These are phyloP conservation scores for Pedionomus torquatus DNA, from an alignment of 2,113 vertebrate species.

Conservation along the genomic window DNA sequence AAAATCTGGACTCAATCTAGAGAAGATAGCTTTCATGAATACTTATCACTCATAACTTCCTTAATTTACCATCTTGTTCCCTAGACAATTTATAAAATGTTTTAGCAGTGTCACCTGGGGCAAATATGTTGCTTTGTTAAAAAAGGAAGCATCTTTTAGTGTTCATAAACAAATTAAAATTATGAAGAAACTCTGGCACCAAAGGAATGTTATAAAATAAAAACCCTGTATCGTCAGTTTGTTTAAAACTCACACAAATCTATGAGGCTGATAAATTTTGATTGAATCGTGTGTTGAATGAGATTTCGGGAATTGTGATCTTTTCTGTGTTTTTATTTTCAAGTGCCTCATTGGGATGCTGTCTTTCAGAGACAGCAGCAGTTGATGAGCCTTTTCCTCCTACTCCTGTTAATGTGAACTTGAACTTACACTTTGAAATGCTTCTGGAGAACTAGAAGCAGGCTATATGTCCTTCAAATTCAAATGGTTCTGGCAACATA, in stretches of 20 bases:
- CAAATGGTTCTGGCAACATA: background rate
- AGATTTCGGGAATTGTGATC: background rate
- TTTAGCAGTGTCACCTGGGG: background rate
- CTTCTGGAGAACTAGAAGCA: background rate
- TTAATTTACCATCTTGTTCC: background rate
- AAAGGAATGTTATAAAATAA: background rate
- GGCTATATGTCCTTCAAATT: background rate
- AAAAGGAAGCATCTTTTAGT: background rate
- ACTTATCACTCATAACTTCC: background rate
- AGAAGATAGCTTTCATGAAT: constrained; percentile 34
- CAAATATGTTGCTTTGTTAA: constrained; percentile 13
- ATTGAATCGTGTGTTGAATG: background rate
- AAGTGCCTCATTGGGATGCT: background rate
- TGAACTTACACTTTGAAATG: background rate
- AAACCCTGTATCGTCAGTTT: background rate
- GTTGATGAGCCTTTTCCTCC: background rate
- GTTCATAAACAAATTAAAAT: background rate
- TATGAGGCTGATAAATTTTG: background rate
- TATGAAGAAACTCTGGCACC: background rate
- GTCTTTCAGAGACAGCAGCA: background rate
- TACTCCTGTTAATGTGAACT: background rate
- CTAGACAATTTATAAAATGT: background rate
- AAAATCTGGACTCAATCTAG: constrained; percentile 9
- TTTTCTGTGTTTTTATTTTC: background rate
- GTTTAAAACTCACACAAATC: background rate